A percentile compares a stretch with the other conserved stretches of the same genome.
These are phyloP conservation scores for Philaethria dido DNA, from an alignment of 2,888 invertebrate genomes.

Conservation along the genomic window DNA sequence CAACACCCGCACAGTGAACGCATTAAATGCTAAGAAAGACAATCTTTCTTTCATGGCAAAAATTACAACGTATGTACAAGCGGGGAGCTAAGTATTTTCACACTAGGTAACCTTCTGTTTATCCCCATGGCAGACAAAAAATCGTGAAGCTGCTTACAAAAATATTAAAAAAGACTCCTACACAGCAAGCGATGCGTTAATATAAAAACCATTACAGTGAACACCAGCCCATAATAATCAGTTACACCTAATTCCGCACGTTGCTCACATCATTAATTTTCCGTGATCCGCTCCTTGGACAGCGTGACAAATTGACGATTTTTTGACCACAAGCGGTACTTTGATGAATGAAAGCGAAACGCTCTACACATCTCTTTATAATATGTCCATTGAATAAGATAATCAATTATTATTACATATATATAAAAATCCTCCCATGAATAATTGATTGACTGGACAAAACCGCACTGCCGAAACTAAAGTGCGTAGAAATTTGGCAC, in stretches of 20 bases:
- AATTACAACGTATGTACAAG: too few relatives aligned
- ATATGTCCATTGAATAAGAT: not conserved
- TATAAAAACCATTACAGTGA: not conserved
- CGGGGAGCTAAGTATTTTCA: too few relatives aligned
- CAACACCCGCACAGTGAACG: too few relatives aligned
- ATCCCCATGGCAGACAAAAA: too few relatives aligned
- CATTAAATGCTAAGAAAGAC: too few relatives aligned
- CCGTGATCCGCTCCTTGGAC: conserved; percentile 22
- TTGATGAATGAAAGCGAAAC: conserved; percentile 10
- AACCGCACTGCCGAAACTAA: too few relatives aligned
- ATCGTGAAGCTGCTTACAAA: too few relatives aligned
- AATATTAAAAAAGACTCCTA: not conserved
- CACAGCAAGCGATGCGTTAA: not conserved
- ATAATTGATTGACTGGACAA: too few relatives aligned
- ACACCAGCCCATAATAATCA: conserved; percentile 22
- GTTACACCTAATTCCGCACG: conserved; percentile 37
- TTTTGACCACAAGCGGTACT: conserved; percentile 23
- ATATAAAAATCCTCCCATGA: too few relatives aligned
- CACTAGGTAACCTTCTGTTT: too few relatives aligned
- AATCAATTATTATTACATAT: not conserved
- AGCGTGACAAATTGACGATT: conserved; percentile 26
- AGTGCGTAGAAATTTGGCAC: too few relatives aligned
- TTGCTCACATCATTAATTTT: conserved; percentile 30
- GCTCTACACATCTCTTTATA: conserved; percentile 15
- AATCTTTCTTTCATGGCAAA: too few relatives aligned